phyloP scores from a whole-genome alignment of 2,113 vertebrate genomes.

The Typhlomys cinereus region DNA sequence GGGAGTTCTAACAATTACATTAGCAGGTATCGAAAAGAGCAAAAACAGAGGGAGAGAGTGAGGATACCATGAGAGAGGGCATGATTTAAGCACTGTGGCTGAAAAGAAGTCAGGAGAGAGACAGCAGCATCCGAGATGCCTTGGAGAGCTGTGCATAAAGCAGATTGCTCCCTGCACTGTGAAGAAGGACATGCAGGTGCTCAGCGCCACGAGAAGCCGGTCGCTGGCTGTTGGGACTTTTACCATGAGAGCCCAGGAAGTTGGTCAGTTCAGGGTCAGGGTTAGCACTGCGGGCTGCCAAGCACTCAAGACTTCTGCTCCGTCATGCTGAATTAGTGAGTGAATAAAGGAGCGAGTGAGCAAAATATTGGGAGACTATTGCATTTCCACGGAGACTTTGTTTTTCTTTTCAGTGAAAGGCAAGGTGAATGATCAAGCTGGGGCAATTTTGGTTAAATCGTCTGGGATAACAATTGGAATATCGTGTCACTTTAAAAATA shows the following conservation, averaged over 20 bases:
- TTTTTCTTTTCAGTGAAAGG: neutral
- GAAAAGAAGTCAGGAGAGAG: neutral
- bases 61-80: neutral
- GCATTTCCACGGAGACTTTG: neutral
- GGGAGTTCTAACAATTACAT: neutral
- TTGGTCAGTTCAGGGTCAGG: neutral
- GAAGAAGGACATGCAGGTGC: too few relatives aligned
- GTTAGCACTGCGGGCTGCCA: neutral
- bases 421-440: neutral
- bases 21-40: neutral
- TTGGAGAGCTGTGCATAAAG: neutral
- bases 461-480: neutral
- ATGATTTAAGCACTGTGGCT: neutral
- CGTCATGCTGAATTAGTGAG: neutral
- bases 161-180: neutral
- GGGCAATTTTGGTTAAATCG: neutral
- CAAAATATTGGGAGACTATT: neutral
- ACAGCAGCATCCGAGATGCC: neutral
- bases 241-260: neutral
- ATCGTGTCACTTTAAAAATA: neutral
- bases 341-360: neutral
- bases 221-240: neutral
- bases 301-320: neutral
- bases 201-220: neutral
- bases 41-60: neutral